Evolutionary conservation across 2,888 invertebrate species (phyloP), one percentile per base, ranked within the genome.

Genomic region (Leptinotarsa haldemani): DNA sequence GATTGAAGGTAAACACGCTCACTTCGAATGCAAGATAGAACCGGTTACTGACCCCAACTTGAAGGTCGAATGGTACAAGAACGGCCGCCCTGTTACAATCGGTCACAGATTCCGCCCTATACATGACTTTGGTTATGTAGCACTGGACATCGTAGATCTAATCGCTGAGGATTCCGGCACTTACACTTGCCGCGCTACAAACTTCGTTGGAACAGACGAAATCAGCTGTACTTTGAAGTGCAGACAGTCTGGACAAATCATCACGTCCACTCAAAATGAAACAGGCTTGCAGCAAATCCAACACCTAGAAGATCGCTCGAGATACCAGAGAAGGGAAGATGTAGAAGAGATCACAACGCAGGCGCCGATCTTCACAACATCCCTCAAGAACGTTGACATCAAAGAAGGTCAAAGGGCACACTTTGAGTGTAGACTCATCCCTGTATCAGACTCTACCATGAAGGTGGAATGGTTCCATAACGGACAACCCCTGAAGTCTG

Each of bases 91-190:
- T 40, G 93, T 99, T 69, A 97, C 95, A 20, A 93, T 97, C 85
- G 98, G 97, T 66, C 97, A 97, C 86, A 92, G 98, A 83, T 98
- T 97, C 90, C 92, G 97, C 82, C 97, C 98, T 74, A 97, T 97
- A 85, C 97, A 98, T 86, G 99, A 99, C 88, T 99, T 99, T 88
- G 99, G 99, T 56, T 99, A 98, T 86, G 99, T 99, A 25, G 98
- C 98, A 18, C 90, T 99, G 77, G 99, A 99, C 85, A 96, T 99
- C 78, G 93, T 98, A 79, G 98, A 98, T 86, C 90, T 97, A 71
- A 98, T 98, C 85, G 96, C 97, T 70, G 98, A 99, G 89, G 99
- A 99, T 88, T 93, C 95, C 0, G 98, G 96, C 65, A 91, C 94
- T 25, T 99, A 99, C 87, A 98, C 97, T 4, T 97, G 98, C 85